Evolutionary conservation across 2,888 invertebrate genomes (phyloP).

Genomic region (Eupithecia tripunctaria): DNA sequence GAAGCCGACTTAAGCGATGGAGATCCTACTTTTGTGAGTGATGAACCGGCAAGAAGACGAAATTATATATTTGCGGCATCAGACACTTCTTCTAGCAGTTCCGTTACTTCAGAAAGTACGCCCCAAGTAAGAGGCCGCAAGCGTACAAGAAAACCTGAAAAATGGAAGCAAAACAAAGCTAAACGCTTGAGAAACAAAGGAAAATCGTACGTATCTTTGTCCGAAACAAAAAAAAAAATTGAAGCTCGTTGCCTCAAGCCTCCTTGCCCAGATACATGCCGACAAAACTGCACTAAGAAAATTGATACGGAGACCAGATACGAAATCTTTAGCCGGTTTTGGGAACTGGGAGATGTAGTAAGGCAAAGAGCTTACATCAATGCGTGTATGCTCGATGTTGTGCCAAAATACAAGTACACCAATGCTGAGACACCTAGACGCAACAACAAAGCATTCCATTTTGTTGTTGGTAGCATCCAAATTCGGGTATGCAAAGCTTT

Average conservation of each 20-base stretch:
- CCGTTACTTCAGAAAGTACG: slow-evolving; percentile 10
- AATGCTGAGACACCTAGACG: slow-evolving; percentile 26
- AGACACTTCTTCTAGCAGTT: slow-evolving; percentile 10
- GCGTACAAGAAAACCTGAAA: slow-evolving; percentile 9
- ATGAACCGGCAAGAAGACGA: slow-evolving; percentile 9
- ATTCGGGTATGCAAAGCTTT: slow-evolving; percentile 23
- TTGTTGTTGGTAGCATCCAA: slow-evolving; percentile 20
- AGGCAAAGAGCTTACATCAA: slow-evolving; percentile 22
- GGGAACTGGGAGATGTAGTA: slow-evolving; percentile 30
- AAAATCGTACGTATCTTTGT: neutral
- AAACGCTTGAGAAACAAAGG: slow-evolving; percentile 10
- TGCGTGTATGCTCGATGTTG: slow-evolving; percentile 25
- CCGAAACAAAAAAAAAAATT: neutral
- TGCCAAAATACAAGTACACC: slow-evolving; percentile 33
- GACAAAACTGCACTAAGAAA: slow-evolving; percentile 6
- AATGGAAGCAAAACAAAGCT: slow-evolving; percentile 6
- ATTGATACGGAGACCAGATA: no score
- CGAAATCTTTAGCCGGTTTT: slow-evolving; percentile 24
- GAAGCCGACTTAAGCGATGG: slow-evolving; percentile 10
- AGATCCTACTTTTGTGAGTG: slow-evolving; percentile 7
- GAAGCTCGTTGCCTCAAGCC: slow-evolving; percentile 8
- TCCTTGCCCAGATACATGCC: slow-evolving; percentile 8
- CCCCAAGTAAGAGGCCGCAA: slow-evolving; percentile 10
- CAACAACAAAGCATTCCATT: slow-evolving; percentile 32
- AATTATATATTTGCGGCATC: slow-evolving; percentile 10